Evolutionary conservation across 2,888 invertebrate genomes (phyloP).

Genomic region (Oscheius sp.): DNA sequence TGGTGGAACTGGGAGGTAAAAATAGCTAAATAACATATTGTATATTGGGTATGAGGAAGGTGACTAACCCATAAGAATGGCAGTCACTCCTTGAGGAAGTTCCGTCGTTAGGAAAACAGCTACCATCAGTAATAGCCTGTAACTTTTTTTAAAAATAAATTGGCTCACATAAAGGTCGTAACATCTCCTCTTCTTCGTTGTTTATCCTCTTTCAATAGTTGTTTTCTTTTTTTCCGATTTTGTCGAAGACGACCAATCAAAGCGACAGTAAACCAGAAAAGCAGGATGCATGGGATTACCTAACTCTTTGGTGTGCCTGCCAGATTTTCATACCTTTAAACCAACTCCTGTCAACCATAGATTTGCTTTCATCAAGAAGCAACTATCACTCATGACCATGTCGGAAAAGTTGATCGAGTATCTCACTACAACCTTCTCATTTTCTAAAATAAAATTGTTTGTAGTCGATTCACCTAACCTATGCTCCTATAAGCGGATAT

Average conservation of each 20-base stretch:
- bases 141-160: too few species aligned
- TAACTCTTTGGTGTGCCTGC: slow-evolving; percentile 24
- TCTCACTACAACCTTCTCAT: slow-evolving; percentile 3
- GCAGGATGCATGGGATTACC: slow-evolving; percentile 50
- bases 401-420: slow-evolving; percentile 53
- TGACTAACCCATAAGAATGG: slow-evolving; percentile 52
- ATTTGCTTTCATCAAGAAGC: slow-evolving; percentile 54
- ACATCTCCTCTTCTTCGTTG: slow-evolving; percentile 45
- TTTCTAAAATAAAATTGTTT: background rate
- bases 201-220: slow-evolving; percentile 50
- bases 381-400: slow-evolving; percentile 47
- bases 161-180: slow-evolving; percentile 48
- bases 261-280: slow-evolving; percentile 52
- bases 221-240: slow-evolving; percentile 48
- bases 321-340: slow-evolving; percentile 39
- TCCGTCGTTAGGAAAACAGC: slow-evolving; percentile 82
- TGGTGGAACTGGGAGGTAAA: slow-evolving; percentile 58
- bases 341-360: slow-evolving; percentile 60
- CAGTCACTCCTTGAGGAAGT: slow-evolving; percentile 74
- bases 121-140: slow-evolving; percentile 82
- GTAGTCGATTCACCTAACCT: background rate
- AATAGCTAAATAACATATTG: slow-evolving; percentile 44
- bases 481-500: slow-evolving; percentile 36
- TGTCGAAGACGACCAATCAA: slow-evolving; percentile 44
- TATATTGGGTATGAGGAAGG: background rate